Conservation (phyloP, 2,113 vertebrate genomes). For the Euleptes europaea region DNA sequence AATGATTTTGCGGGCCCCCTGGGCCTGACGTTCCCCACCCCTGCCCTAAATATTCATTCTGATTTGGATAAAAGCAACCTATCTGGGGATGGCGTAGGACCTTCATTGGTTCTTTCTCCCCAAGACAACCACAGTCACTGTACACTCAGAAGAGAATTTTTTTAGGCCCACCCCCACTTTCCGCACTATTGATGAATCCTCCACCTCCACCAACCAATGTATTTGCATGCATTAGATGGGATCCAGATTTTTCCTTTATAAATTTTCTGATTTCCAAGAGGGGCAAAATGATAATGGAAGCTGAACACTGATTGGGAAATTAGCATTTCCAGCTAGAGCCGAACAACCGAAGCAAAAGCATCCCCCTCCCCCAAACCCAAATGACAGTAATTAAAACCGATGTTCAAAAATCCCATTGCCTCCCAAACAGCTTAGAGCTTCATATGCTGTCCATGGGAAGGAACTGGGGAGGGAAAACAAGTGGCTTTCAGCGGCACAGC, state of each 20-base stretch:
- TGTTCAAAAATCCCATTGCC: conserved; percentile 21
- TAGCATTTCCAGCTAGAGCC: conserved; percentile 16
- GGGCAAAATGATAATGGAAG: conserved; percentile 23
- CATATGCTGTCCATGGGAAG: not conserved
- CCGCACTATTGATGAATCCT: not conserved
- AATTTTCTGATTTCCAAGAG: not conserved
- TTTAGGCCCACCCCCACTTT: no score
- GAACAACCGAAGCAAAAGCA: conserved; percentile 13
- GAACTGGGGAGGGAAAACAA: not conserved
- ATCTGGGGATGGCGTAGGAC: no score
- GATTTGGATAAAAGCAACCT: no score
- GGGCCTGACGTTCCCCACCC: no score
- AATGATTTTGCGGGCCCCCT: no score
- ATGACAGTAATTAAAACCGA: conserved; percentile 35
- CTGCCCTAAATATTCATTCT: no score
- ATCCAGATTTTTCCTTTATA: not conserved
- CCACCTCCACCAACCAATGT: not conserved
- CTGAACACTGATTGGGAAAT: not conserved
- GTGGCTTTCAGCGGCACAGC: not conserved
- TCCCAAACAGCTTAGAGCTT: not conserved
- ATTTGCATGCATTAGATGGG: not conserved
- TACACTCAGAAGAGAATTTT: no score
- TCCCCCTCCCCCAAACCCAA: no score
- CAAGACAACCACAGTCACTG: no score
- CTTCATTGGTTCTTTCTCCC: no score